Conservation (phyloP, 2,797 vertebrate genomes). For the Acanthurus lineatus region DNA sequence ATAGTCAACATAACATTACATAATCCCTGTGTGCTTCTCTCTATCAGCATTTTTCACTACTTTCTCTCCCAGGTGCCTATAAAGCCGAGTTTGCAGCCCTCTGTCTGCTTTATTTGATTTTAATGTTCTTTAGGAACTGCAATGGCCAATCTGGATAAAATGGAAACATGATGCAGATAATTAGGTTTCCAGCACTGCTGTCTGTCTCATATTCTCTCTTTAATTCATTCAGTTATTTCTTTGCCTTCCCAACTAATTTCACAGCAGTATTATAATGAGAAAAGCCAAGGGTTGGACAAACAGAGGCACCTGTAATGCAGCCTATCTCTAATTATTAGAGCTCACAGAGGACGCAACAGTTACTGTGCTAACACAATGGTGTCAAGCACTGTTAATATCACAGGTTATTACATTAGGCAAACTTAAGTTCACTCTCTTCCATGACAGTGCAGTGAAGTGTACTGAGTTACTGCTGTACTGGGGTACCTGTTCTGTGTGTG, state of each 20-base stretch:
- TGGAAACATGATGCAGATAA: constrained; percentile 36
- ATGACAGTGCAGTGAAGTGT: constrained; percentile 25
- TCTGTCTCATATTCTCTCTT: constrained; percentile 16
- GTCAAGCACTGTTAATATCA: constrained; percentile 34
- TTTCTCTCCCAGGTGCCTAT: constrained; percentile 49
- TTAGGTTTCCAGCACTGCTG: constrained; percentile 31
- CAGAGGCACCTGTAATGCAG: constrained; percentile 31
- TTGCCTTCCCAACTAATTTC: constrained; percentile 28
- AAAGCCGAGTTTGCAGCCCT: constrained; percentile 28
- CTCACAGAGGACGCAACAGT: constrained; percentile 32
- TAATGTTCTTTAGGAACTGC: constrained; percentile 28
- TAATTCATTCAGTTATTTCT: background rate
- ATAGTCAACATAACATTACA: constrained; percentile 50
- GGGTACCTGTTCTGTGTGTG: constrained; percentile 39
- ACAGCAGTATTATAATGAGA: constrained; percentile 15
- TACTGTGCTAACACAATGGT: constrained; percentile 26
- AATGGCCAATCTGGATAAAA: constrained; percentile 28
- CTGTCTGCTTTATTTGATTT: constrained; percentile 6
- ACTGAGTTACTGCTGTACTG: constrained; percentile 34
- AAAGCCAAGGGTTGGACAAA: constrained; percentile 13
- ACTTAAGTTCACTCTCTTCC: constrained; percentile 25
- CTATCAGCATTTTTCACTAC: constrained; percentile 39
- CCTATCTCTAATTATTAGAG: constrained; percentile 46
- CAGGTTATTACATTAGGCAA: constrained; percentile 29
- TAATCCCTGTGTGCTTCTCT: constrained; percentile 55